Base-by-base conservation (phyloP, 2,113 vertebrate genomes). In the Charina bottae region DNA sequence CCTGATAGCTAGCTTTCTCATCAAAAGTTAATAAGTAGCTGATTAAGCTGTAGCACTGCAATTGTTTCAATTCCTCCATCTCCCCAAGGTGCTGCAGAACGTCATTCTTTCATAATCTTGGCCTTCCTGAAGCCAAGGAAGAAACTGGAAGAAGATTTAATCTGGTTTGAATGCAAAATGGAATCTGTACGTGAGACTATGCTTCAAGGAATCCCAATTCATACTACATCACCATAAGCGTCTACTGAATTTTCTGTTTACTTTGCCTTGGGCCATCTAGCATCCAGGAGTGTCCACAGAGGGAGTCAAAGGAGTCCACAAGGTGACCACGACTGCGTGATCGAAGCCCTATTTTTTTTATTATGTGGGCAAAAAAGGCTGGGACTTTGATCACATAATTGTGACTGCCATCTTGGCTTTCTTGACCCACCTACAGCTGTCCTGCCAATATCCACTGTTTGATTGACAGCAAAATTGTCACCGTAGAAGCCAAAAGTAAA, bases 81-180 rank as follows among this genome's bases (percentile, higher is more conserved):
- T 60, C 93, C 64, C 91, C 88, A 37, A 83, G 68, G 90, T 26
- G 13, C 46, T 17, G 33, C 64, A 60, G 59, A 1, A 33, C 56
- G 90, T 3, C 13, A 4, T 59, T 53, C 85, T 93, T 89, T 83
- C 37, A 78, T 28, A 26, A 87, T 90, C 2, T 3, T 92, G 93
- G 60, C 85, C 85, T 94, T 85, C n/a, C 23, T n/a, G 56, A 92
- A 37, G 83, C 87, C 90, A 13, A 85, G 92, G 46, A 92, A 94
- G 56, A 90, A 91, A 92, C 83, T 92, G 26, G 89, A 94, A 96
- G 68, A 91, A 91, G 95, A 92, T 93, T 62, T 92, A 92, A 94
- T 97, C 89, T 84, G 68, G 26, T 88, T 87, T 93, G 91, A 93
- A 87, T 26, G 0, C 0, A 33, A 33, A 95, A 85, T 54, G 85